Conservation (phyloP, 2,113 vertebrate genomes). For the Propithecus coquereli region DNA sequence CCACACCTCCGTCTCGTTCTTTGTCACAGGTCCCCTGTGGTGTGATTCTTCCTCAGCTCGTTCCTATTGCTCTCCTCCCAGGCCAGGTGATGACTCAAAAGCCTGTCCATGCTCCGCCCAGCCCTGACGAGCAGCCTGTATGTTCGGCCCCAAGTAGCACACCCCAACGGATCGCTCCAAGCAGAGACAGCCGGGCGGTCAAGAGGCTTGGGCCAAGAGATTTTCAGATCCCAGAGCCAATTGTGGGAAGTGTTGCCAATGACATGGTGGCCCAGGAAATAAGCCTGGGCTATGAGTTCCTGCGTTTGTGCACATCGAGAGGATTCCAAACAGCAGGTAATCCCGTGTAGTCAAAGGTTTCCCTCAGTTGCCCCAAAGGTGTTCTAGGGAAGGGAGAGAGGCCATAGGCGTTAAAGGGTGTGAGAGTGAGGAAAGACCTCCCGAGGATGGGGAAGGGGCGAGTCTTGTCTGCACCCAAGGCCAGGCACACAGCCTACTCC, state of each 20-base stretch:
- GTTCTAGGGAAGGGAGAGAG: not conserved
- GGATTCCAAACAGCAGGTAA: not conserved
- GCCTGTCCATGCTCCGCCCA: not conserved
- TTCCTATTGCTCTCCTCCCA: not conserved
- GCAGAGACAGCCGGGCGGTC: not conserved
- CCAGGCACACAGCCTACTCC: not conserved
- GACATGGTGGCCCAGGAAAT: not conserved
- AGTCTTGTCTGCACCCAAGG: not conserved
- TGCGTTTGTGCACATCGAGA: rapidly evolving
- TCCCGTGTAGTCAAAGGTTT: not conserved
- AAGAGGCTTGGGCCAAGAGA: not conserved
- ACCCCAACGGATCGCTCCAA: not conserved
- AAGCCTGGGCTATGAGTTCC: not conserved
- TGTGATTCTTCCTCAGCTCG: not conserved
- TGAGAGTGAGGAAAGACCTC: not conserved
- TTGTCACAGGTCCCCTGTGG: too few relatives aligned
- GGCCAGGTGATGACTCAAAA: not conserved
- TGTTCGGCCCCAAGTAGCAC: not conserved
- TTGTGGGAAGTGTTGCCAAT: not conserved
- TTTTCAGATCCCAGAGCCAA: not conserved
- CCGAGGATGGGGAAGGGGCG: rapidly evolving
- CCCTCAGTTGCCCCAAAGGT: not conserved
- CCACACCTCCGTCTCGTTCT: not conserved
- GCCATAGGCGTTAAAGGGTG: not conserved
- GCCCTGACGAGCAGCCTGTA: not conserved